Percentiles rank a stretch among this genome's conserved stretches.
These are phyloP conservation scores for Tridacna gigas DNA, from an alignment of 2,888 invertebrate genomes.

Conservation along the genomic window DNA sequence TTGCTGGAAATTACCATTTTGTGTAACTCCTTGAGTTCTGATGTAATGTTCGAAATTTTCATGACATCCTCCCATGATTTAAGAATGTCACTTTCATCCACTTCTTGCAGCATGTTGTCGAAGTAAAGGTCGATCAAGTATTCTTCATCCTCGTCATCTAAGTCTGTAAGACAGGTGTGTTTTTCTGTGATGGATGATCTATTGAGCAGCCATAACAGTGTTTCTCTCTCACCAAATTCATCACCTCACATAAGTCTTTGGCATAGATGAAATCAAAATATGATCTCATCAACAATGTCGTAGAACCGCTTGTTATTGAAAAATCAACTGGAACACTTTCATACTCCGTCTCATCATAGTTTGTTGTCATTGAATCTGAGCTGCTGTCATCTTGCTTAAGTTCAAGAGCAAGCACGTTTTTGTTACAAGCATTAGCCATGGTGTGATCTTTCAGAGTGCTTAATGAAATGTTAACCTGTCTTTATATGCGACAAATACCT, in stretches of 20 bases:
- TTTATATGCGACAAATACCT: not conserved
- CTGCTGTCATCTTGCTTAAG: conserved; percentile 16
- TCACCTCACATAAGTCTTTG: conserved; percentile 32
- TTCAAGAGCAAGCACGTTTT: not conserved
- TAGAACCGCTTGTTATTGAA: not conserved
- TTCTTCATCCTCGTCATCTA: conserved; percentile 20
- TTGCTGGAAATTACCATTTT: conserved; percentile 29
- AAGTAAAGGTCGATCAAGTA: conserved; percentile 33
- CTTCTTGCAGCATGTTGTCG: conserved; percentile 33
- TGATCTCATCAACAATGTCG: conserved; percentile 19
- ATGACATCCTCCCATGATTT: conserved; percentile 32
- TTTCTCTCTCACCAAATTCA: conserved; percentile 7
- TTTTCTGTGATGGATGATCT: conserved; percentile 43
- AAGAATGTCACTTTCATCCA: conserved; percentile 33
- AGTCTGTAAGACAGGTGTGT: conserved; percentile 32
- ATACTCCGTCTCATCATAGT: conserved; percentile 20
- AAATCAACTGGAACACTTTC: conserved; percentile 19
- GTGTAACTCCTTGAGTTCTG: conserved; percentile 24
- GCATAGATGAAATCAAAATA: conserved; percentile 46
- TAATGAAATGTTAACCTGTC: not conserved
- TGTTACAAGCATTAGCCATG: not conserved
- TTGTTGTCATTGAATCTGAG: conserved; percentile 23
- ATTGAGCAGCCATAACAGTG: conserved; percentile 34
- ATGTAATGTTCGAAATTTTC: conserved; percentile 26
- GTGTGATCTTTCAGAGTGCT: not conserved